These are phyloP conservation scores for Eremophila alpestris DNA, from an alignment of 2,797 vertebrate genomes.

Conservation along the genomic window DNA sequence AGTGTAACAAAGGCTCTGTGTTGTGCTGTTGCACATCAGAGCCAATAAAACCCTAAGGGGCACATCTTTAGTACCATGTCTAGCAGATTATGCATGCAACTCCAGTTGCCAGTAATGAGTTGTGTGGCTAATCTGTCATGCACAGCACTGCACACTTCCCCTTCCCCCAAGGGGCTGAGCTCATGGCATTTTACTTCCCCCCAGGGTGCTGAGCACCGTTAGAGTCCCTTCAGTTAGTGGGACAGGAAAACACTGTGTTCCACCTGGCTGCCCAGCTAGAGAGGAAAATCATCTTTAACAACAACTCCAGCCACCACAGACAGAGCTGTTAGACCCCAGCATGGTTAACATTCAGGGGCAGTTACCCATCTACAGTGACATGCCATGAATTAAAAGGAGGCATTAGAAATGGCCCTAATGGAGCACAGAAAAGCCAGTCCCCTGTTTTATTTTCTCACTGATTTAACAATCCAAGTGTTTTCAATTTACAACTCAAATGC, in stretches of 20 bases:
- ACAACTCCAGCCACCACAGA: not conserved
- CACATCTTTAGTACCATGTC: conserved; percentile 53
- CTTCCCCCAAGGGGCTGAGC: conserved; percentile 15
- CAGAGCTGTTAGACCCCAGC: not conserved
- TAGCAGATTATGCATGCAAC: conserved; percentile 63
- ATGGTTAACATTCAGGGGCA: not conserved
- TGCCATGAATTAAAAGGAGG: not conserved
- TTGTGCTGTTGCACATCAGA: conserved; percentile 50
- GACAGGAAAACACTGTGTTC: not conserved
- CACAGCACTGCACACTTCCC: not conserved
- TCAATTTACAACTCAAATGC: conserved; percentile 58
- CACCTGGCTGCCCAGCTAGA: not conserved
- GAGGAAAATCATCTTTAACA: not conserved
- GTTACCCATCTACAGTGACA: not conserved
- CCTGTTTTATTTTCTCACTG: conserved; percentile 49
- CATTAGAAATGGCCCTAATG: not conserved
- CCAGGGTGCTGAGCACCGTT: not conserved
- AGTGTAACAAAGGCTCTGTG: conserved; percentile 65
- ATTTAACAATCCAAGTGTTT: conserved; percentile 50
- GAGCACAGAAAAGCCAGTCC: not conserved
- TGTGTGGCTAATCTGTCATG: conserved; percentile 58
- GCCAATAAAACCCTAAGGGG: conserved; percentile 53
- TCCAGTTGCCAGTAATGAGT: conserved; percentile 39
- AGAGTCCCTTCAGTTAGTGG: not conserved
- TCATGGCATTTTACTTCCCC: not conserved